Evolutionary conservation across 1,140 invertebrate species (phyloP).

Genomic region (Chironomus tepperi): DNA sequence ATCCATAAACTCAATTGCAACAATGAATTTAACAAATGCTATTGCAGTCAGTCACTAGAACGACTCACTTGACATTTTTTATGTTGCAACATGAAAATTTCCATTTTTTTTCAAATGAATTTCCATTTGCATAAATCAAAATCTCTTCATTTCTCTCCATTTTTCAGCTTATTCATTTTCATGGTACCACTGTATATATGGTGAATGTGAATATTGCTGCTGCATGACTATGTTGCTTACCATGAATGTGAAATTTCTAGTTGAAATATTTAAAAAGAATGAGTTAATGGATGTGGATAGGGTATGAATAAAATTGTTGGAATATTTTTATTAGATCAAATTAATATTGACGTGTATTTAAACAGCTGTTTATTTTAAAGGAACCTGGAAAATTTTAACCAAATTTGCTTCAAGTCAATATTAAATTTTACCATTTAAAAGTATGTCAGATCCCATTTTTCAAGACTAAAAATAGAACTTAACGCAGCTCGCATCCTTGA

Average conservation of each 20-base stretch:
- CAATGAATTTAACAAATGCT: background rate
- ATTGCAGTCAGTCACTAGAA: background rate
- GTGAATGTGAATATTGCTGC: background rate
- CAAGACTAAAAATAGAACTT: too few relatives aligned
- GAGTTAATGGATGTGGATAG: background rate
- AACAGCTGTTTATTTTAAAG: too few relatives aligned
- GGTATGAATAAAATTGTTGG: background rate
- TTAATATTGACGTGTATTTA: too few relatives aligned
- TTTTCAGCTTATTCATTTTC: background rate
- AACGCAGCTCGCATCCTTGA: too few relatives aligned
- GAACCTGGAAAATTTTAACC: too few relatives aligned
- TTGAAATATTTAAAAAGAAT: background rate
- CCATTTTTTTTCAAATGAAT: background rate
- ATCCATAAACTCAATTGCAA: constrained; percentile 2
- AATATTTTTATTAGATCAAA: too few relatives aligned
- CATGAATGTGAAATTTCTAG: background rate
- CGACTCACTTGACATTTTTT: background rate
- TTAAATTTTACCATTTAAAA: too few relatives aligned
- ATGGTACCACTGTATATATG: too few relatives aligned
- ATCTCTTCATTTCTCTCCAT: background rate
- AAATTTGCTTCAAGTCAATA: too few relatives aligned
- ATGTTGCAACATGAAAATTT: background rate
- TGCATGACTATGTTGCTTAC: background rate
- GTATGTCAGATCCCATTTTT: too few relatives aligned
- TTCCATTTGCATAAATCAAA: constrained; percentile 11